A percentile compares a stretch with the other conserved stretches of the same genome.
Evolutionary conservation across 2,113 vertebrate species (phyloP).

Genomic region (Paradoxurus hermaphroditus): DNA sequence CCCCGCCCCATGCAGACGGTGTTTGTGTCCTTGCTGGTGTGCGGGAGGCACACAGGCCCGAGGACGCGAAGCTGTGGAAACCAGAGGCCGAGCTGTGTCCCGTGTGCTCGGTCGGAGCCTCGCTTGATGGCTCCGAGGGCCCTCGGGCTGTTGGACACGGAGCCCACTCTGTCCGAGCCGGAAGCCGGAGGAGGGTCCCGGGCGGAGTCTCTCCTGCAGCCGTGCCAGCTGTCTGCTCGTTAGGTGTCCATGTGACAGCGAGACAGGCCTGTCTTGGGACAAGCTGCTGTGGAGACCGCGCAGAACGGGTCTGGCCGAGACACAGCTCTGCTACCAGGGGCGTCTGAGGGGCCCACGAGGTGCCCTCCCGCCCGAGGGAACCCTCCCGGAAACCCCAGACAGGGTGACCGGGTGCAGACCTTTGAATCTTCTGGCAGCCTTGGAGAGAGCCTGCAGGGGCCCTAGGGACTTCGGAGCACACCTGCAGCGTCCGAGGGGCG

Average conservation of each 20-base stretch:
- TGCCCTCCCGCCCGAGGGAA: too few relatives aligned
- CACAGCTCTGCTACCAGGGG: neutral
- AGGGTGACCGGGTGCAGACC: neutral
- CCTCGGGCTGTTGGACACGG: neutral
- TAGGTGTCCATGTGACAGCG: fast-evolving
- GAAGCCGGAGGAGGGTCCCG: neutral
- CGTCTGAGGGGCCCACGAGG: neutral
- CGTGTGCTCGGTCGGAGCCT: fast-evolving
- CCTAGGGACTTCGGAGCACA: too few relatives aligned
- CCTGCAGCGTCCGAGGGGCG: neutral
- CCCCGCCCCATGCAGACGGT: neutral
- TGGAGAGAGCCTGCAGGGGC: neutral
- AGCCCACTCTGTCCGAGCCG: neutral
- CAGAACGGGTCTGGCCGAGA: fast-evolving
- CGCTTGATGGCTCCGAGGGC: neutral
- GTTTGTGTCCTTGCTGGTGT: neutral
- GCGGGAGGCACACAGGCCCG: fast-evolving
- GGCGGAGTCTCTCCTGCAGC: neutral
- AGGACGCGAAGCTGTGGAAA: fast-evolving
- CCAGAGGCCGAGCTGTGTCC: fast-evolving
- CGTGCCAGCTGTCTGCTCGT: fast-evolving
- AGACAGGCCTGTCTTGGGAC: neutral
- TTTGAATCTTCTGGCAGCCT: neutral
- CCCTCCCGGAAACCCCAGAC: neutral
- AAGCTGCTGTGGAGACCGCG: neutral